A percentile compares a stretch with the other conserved stretches of the same genome.
phyloP scores from a whole-genome alignment of 2,888 invertebrate species.

The Ferdinandea cuprea region DNA sequence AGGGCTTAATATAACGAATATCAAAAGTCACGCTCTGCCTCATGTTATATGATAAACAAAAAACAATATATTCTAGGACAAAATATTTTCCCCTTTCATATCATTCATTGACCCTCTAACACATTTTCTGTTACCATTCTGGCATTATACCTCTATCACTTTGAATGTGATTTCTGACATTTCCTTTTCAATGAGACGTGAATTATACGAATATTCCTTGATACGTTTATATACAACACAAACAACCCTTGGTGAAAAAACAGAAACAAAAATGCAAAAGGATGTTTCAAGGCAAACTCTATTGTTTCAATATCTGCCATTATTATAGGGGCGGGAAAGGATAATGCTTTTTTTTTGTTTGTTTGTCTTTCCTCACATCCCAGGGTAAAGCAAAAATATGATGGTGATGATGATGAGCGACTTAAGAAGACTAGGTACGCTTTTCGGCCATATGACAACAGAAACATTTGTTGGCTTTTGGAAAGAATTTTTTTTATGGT shows the following conservation, averaged over 20 bases:
- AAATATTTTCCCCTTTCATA: constrained; percentile 24
- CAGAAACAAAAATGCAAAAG: constrained; percentile 16
- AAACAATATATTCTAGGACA: constrained; percentile 18
- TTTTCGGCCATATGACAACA: background rate
- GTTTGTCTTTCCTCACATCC: background rate
- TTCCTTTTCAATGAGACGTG: constrained; percentile 73
- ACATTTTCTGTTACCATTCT: constrained; percentile 18
- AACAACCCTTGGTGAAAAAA: constrained; percentile 1
- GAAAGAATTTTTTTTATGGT: too few species aligned
- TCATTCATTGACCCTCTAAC: constrained; percentile 38
- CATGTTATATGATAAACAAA: constrained; percentile 56
- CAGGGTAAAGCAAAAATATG: constrained; percentile 53
- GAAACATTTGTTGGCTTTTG: background rate
- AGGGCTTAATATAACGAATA: constrained; percentile 17
- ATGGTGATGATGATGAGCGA: constrained; percentile 69
- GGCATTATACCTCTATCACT: constrained; percentile 65
- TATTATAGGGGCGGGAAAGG: constrained; percentile 69
- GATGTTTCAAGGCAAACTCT: constrained; percentile 50
- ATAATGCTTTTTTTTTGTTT: constrained; percentile 27
- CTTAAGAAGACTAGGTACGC: constrained; percentile 61
- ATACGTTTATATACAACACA: background rate
- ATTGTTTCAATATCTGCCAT: constrained; percentile 70
- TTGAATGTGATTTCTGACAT: constrained; percentile 73
- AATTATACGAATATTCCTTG: constrained; percentile 53
- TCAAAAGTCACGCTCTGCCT: constrained; percentile 51